A percentile compares a stretch with the other conserved stretches of the same genome.
Conservation (phyloP, 2,797 vertebrate genomes). For the Sebastolobus altivelis region DNA sequence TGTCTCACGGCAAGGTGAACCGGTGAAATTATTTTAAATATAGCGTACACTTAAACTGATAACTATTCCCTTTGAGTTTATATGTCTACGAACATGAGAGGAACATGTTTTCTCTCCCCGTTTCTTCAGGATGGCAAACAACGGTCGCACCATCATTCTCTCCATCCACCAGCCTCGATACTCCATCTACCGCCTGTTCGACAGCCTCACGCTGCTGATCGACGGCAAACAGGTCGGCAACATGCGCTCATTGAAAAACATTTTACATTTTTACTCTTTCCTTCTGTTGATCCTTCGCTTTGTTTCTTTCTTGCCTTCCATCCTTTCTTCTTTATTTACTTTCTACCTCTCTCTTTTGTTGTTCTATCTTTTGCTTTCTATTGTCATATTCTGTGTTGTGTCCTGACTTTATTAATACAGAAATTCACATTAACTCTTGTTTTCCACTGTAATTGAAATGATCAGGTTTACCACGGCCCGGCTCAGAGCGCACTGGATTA, state of each 20-base stretch:
- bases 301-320: background rate
- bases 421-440: background rate
- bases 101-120: constrained; percentile 52
- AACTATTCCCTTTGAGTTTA: background rate
- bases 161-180: constrained; percentile 89
- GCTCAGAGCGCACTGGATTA: constrained; percentile 77
- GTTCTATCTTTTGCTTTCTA: background rate
- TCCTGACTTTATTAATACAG: background rate
- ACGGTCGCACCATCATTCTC: constrained; percentile 84
- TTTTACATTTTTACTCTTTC: background rate
- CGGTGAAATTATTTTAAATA: too few relatives aligned
- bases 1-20: too few relatives aligned
- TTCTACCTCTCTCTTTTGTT: background rate
- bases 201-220: constrained; percentile 85
- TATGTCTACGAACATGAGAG: constrained; percentile 53
- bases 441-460: background rate
- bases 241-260: background rate
- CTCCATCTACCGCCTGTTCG: constrained; percentile 86
- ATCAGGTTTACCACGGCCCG: constrained; percentile 81
- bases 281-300: too few relatives aligned
- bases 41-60: too few relatives aligned
- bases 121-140: constrained; percentile 74
- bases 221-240: constrained; percentile 76
- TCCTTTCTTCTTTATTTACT: background rate
- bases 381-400: background rate